Percentiles rank a stretch among this genome's conserved stretches.
These are phyloP conservation scores for Poeciliopsis infans DNA, from an alignment of 2,797 vertebrate genomes.

Conservation along the genomic window DNA sequence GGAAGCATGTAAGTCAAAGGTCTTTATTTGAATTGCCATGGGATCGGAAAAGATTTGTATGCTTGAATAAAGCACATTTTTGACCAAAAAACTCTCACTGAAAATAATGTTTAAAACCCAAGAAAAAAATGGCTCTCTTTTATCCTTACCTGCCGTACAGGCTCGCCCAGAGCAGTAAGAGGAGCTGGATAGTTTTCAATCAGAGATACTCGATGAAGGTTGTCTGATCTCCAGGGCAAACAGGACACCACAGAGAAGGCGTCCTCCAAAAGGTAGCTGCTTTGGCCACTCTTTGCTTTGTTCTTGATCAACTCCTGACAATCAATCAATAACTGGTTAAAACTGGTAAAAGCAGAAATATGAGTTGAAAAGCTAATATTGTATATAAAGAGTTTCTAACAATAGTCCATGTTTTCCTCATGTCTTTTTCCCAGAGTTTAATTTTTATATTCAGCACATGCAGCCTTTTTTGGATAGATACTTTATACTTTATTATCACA, in stretches of 20 bases:
- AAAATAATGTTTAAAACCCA: neutral
- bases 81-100: neutral
- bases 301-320: conserved; percentile 93
- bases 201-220: conserved; percentile 91
- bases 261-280: conserved; percentile 90
- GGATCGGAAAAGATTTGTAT: neutral
- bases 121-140: neutral
- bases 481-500: neutral
- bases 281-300: conserved; percentile 91
- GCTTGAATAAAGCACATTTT: neutral
- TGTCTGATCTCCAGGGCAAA: conserved; percentile 89
- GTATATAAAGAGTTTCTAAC: neutral
- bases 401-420: neutral
- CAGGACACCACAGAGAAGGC: conserved; percentile 92
- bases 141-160: conserved; percentile 88
- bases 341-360: neutral
- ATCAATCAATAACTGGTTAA: neutral
- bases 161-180: conserved; percentile 91
- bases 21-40: neutral
- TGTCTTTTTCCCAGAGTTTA: neutral
- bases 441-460: neutral
- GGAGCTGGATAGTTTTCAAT: conserved; percentile 96
- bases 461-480: neutral
- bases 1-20: neutral
- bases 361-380: neutral